These are phyloP conservation scores for Trissoscelio sp. DNA, from an alignment of 2,888 invertebrate genomes.

Conservation along the genomic window DNA sequence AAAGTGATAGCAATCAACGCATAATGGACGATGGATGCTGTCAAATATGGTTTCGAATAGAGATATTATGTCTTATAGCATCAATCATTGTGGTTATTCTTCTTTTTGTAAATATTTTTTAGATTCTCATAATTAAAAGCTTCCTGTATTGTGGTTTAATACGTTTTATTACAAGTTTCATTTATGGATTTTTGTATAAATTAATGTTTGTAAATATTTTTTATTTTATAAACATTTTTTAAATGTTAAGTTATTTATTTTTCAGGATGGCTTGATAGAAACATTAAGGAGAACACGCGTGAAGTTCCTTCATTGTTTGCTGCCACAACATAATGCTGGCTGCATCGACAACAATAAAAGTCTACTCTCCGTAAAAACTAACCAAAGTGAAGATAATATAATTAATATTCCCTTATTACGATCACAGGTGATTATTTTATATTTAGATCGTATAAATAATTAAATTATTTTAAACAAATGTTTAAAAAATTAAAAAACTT, in stretches of 20 bases:
- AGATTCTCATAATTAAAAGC: not conserved
- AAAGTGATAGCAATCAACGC: conserved; percentile 20
- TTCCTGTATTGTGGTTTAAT: too few relatives aligned
- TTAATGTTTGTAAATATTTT: too few relatives aligned
- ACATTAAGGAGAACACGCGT: conserved; percentile 93
- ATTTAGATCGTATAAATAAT: too few relatives aligned
- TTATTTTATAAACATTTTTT: too few relatives aligned
- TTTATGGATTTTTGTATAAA: too few relatives aligned
- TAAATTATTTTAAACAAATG: not conserved
- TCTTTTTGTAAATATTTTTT: conserved; percentile 4
- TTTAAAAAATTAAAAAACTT: too few relatives aligned
- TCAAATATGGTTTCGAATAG: not conserved
- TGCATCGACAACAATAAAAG: conserved; percentile 84
- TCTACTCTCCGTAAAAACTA: conserved; percentile 83
- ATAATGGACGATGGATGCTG: conserved; percentile 17
- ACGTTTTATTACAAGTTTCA: too few relatives aligned
- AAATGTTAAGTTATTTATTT: conserved; percentile 69
- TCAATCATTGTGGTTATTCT: not conserved
- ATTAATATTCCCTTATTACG: conserved; percentile 94
- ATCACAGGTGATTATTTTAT: conserved; percentile 88
- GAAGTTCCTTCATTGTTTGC: conserved; percentile 94
- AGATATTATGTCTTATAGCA: not conserved
- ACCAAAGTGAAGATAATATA: conserved; percentile 83
- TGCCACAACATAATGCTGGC: conserved; percentile 92
- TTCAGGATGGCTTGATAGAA: conserved; percentile 95